Evolutionary conservation across 2,888 invertebrate genomes (phyloP), one percentile per base, ranked within the genome.

Genomic region (Linnaemya tessellans): DNA sequence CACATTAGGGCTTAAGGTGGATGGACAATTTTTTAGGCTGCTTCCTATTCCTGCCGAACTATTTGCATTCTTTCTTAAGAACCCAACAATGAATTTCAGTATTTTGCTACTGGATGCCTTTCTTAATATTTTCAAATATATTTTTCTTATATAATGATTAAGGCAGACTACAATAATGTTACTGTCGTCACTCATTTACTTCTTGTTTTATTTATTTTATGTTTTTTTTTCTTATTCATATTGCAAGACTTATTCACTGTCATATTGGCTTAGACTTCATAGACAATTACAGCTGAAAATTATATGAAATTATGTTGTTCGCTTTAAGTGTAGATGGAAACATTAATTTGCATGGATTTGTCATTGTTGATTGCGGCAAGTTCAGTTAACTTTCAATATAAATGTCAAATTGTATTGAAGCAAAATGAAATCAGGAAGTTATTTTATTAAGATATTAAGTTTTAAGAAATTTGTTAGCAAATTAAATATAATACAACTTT

Each of bases 351-450:
- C 58, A 35, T 43, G 15, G 20, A 25, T n/a, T 46, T 70, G 75
- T 35, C 18, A 11, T 35, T 60, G 46, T 77, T 77, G 58, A 22
- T 49, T 81, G 56, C 64, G 46, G 60, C 71, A 78, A 71, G 71
- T 83, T 78, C 82, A 83, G 30, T 77, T 67, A 65, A 82, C 77
- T 82, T 78, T 77, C 22, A 65, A 70, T 58, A 70, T 54, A 25
- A 35, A 25, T n/a, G 30, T n/a, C 15, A 20, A 58, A 41, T 41
- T 35, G 25, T 10, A 64, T 20, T 71, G 11, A 41, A 9, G 22
- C 5, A 51, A 18, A 35, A 46, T 20, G 15, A 25, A n/a, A 15
- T 0, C 25, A 60, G 58, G 43, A 43, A 58, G 30, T 2, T 7
- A 3, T 22, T 60, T 54, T 35, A 3, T 13, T 0, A 5, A 30